A percentile compares a stretch with the other conserved stretches of the same genome.
Conservation (phyloP, 2,113 vertebrate species). For the Larimichthys polyactis region DNA sequence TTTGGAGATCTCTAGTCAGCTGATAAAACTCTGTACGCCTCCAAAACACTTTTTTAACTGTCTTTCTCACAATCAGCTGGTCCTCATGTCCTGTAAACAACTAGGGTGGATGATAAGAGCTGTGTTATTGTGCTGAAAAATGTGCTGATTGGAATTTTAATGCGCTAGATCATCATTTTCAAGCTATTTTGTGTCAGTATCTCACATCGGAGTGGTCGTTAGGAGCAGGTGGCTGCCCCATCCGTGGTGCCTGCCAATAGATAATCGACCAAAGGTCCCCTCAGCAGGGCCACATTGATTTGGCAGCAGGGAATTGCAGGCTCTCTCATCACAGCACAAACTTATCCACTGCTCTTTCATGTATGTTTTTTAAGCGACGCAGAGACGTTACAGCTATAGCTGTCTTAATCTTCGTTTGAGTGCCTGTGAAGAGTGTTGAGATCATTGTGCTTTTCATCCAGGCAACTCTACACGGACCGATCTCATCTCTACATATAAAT, state of each 20-base stretch:
- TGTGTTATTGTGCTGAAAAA: conserved; percentile 33
- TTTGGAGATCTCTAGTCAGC: conserved; percentile 56
- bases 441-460: conserved; percentile 32
- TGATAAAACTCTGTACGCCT: conserved; percentile 42
- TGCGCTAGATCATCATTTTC: conserved; percentile 58
- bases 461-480: conserved; percentile 3
- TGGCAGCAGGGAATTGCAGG: conserved; percentile 56
- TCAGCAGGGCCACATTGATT: conserved; percentile 77
- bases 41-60: conserved; percentile 37
- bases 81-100: conserved; percentile 25
- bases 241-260: conserved; percentile 73
- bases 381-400: conserved; percentile 5
- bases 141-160: conserved; percentile 47
- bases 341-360: conserved; percentile 47
- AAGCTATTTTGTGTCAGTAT: conserved; percentile 64
- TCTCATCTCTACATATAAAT: conserved; percentile 29
- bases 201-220: conserved; percentile 61
- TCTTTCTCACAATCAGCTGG: conserved; percentile 42
- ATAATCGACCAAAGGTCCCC: conserved; percentile 76
- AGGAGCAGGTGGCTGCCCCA: conserved; percentile 79
- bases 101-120: conserved; percentile 24
- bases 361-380: conserved; percentile 47
- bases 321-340: conserved; percentile 46
- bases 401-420: conserved; percentile 22
- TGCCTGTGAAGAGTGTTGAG: conserved; percentile 27